Conservation (phyloP, 2,888 invertebrate species). For the Gerris lacustris region DNA sequence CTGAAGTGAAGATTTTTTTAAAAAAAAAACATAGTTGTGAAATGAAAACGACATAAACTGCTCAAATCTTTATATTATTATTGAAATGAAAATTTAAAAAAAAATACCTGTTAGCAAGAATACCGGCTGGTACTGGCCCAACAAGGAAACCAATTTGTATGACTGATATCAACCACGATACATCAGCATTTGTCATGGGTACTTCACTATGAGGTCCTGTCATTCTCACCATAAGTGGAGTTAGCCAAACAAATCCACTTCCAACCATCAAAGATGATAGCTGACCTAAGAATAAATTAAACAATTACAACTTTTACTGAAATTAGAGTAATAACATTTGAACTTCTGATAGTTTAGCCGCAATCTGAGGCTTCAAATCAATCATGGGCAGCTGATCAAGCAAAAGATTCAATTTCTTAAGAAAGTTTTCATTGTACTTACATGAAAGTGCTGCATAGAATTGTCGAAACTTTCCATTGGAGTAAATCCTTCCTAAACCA, state of each 20-base stretch:
- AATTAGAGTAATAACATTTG: no score
- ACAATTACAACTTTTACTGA: not conserved
- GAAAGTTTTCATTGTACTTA: not conserved
- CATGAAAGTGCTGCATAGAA: not conserved
- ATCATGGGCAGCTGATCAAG: no score
- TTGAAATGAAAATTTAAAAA: not conserved
- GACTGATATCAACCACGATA: not conserved
- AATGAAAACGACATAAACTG: no score
- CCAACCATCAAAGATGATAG: not conserved
- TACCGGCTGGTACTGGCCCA: constrained; percentile 16
- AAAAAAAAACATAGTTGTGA: no score
- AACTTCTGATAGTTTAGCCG: no score
- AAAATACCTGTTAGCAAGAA: constrained; percentile 16
- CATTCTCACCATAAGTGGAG: not conserved
- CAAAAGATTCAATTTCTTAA: no score
- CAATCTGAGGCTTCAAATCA: no score
- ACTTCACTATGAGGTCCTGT: not conserved
- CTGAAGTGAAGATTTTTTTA: no score
- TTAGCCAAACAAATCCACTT: constrained; percentile 4
- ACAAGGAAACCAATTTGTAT: constrained; percentile 16
- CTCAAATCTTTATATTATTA: no score
- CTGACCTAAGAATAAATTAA: not conserved
- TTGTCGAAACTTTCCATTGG: not conserved
- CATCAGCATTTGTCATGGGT: not conserved
- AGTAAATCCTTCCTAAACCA: not conserved